These are phyloP conservation scores for Callopanchax toddi DNA, from an alignment of 2,113 vertebrate genomes.

Conservation along the genomic window DNA sequence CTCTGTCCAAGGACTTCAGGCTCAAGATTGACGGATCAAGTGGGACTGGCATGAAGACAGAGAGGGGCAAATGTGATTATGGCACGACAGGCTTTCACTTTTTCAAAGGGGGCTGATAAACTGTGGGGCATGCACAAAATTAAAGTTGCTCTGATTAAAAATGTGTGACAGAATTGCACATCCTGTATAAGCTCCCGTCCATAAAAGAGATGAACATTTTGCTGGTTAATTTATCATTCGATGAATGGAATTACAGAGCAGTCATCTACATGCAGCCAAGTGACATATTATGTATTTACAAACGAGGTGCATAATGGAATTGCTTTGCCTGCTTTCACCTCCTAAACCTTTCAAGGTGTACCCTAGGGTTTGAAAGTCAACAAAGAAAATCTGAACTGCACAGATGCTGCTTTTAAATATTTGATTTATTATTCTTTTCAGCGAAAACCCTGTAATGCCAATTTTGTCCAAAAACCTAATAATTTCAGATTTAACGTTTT, in stretches of 20 bases:
- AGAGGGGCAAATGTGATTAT: conserved; percentile 65
- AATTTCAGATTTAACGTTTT: neutral
- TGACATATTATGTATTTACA: conserved; percentile 58
- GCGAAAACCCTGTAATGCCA: neutral
- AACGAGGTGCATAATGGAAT: conserved; percentile 49
- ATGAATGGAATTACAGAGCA: conserved; percentile 42
- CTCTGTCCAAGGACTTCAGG: conserved; percentile 54
- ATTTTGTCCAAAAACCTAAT: neutral
- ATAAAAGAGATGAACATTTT: conserved; percentile 61
- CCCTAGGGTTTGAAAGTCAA: neutral
- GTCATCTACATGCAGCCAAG: conserved; percentile 49
- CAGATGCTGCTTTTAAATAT: neutral
- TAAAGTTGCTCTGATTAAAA: conserved; percentile 64
- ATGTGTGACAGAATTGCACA: conserved; percentile 30
- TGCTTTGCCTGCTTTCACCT: conserved; percentile 38
- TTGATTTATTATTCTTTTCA: neutral
- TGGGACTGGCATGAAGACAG: conserved; percentile 44
- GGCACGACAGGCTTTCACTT: conserved; percentile 43
- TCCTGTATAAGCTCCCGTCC: conserved; percentile 33
- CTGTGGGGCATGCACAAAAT: conserved; percentile 49
- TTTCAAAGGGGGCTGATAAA: conserved; percentile 60
- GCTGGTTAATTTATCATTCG: conserved; percentile 68
- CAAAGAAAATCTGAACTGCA: neutral
- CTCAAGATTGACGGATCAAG: conserved; percentile 57
- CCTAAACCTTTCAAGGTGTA: conserved; percentile 27